These are phyloP conservation scores for Muschampia plurimacula DNA, from an alignment of 2,888 invertebrate species.

Conservation along the genomic window DNA sequence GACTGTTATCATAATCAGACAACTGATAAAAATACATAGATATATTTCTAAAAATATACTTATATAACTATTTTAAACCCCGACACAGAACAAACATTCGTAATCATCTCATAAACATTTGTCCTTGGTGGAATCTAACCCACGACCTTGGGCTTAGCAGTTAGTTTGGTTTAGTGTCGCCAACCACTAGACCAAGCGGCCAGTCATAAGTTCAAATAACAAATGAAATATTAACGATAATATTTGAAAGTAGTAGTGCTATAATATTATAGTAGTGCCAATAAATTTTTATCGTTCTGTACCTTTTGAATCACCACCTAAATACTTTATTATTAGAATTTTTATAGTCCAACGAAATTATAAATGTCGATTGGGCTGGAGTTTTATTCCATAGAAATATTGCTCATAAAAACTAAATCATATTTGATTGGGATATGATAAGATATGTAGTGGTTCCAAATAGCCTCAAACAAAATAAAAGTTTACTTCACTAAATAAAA, in stretches of 20 bases:
- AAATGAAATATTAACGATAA: not conserved
- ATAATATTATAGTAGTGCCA: slow-evolving; percentile 3
- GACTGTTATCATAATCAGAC: too few species aligned
- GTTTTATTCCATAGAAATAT: slow-evolving; percentile 55
- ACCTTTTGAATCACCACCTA: slow-evolving; percentile 12
- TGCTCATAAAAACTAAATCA: slow-evolving; percentile 61
- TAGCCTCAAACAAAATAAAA: slow-evolving; percentile 37
- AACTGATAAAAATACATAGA: too few species aligned
- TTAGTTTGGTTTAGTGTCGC: too few species aligned
- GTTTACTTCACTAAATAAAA: too few species aligned
- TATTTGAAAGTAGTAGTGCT: not conserved
- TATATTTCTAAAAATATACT: too few species aligned
- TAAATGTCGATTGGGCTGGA: slow-evolving; percentile 53
- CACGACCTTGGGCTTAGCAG: too few species aligned
- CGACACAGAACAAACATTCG: too few species aligned
- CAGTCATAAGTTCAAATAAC: too few species aligned
- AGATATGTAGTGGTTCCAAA: slow-evolving; percentile 58
- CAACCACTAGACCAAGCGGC: too few species aligned
- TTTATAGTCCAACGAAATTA: slow-evolving; percentile 57
- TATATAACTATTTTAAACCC: too few species aligned
- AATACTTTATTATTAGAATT: slow-evolving; percentile 46
- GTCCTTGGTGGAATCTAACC: too few species aligned
- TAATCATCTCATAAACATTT: too few species aligned
- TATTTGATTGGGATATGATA: slow-evolving; percentile 66
- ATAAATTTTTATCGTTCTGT: slow-evolving; percentile 18